Evolutionary conservation across 1,140 invertebrate species (phyloP).

Genomic region (Drosophila watanabei): DNA sequence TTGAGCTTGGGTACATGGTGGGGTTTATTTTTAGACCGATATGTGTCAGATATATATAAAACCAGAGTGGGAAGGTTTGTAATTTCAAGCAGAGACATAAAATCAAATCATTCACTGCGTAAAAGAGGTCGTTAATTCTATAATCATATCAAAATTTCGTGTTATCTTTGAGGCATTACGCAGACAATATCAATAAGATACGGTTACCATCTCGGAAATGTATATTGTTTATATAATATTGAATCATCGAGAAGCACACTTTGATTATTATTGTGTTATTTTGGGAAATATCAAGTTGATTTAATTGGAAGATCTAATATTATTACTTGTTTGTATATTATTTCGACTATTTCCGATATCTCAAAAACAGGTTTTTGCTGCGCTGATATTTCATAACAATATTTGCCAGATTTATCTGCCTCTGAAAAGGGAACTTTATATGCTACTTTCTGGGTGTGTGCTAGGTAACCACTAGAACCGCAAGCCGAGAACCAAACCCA

Average conservation of each 20-base stretch:
- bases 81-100: background rate
- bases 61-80: background rate
- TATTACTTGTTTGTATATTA: background rate
- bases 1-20: background rate
- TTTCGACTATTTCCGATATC: background rate
- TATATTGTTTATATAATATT: background rate
- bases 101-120: background rate
- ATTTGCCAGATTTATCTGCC: background rate
- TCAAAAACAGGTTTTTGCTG: background rate
- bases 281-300: background rate
- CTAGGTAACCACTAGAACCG: background rate
- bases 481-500: slow-evolving; percentile 2
- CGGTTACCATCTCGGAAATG: background rate
- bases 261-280: background rate
- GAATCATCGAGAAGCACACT: background rate
- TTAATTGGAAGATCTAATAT: background rate
- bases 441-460: background rate
- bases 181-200: slow-evolving; percentile 1
- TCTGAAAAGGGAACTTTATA: slow-evolving; percentile 8
- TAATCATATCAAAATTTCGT: slow-evolving; percentile 8
- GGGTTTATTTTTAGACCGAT: background rate
- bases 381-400: slow-evolving; percentile 8
- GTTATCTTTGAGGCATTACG: slow-evolving; percentile 1
- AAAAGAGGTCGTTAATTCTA: background rate
- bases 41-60: background rate